Evolutionary conservation across 2,888 invertebrate genomes (phyloP).

Genomic region (Thecophora atra): DNA sequence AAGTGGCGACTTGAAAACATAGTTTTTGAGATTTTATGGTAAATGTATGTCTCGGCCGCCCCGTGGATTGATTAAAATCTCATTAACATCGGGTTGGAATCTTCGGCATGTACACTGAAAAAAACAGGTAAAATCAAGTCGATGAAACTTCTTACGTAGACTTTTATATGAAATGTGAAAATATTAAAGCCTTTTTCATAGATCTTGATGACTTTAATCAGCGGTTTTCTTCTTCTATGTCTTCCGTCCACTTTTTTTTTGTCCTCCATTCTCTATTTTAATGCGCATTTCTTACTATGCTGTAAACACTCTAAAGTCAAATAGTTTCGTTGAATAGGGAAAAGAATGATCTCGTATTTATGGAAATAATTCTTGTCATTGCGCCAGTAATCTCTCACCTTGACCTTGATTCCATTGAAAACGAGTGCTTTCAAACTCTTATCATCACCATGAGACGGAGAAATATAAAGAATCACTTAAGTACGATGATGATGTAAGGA

Average conservation of each 20-base stretch:
- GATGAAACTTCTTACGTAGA: neutral
- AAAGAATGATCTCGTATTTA: neutral
- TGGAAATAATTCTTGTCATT: constrained; percentile 17
- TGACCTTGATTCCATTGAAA: constrained; percentile 56
- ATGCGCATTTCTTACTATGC: too few relatives aligned
- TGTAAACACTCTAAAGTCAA: neutral
- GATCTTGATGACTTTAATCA: too few relatives aligned
- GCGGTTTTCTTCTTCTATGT: too few relatives aligned
- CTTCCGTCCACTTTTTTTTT: too few relatives aligned
- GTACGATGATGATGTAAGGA: constrained; percentile 3
- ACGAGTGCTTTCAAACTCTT: constrained; percentile 7
- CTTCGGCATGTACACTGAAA: neutral
- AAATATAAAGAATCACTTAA: constrained; percentile 17
- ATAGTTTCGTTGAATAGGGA: constrained; percentile 5
- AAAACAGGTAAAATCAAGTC: neutral
- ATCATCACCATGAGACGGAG: neutral
- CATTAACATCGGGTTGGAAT: too few relatives aligned
- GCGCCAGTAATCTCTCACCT: constrained; percentile 48
- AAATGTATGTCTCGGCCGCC: too few relatives aligned
- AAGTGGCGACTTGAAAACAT: too few relatives aligned
- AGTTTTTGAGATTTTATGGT: too few relatives aligned
- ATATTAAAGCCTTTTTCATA: too few relatives aligned
- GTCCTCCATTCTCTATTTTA: too few relatives aligned
- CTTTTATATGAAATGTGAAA: too few relatives aligned
- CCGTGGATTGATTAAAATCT: too few relatives aligned